Evolutionary conservation across 1,140 invertebrate species (phyloP), one percentile per base, ranked within the genome.

Genomic region (Bombus terrestris): DNA sequence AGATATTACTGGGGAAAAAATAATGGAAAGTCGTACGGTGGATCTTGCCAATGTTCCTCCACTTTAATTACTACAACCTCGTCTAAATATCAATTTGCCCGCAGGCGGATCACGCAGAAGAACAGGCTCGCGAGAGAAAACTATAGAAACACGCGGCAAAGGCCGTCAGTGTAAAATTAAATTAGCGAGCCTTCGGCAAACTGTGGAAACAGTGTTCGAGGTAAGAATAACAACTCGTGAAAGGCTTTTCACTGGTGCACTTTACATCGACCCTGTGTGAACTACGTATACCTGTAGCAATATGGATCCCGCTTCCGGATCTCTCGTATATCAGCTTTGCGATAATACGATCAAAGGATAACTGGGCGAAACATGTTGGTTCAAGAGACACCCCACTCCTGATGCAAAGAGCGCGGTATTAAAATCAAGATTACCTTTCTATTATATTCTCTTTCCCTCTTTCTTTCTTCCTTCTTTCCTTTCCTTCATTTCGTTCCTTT

Each of bases 161-260:
- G 69, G 57, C 62, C 68, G 73, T 81, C 62, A 81, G 81, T 77
- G 72, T 66, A 68, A 91, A 86, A 88, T 92, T 86, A 91, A 92
- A 92, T 92, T 92, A 92, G 85, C 72, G 47, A 83, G 81, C 88
- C 91, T 87, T 86, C 85, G 79, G 78, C 81, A 74, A 88, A 87
- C 89, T 85, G 84, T 81, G 86, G 83, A 83, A 88, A 88, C 86
- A 85, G 69, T 82, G 73, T 74, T 82, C 73, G 68, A 75, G 86
- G 75, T 90, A 86, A 90, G 85, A 90, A 90, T 90, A 90, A 90
- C 89, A 90, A 82, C 37, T 71, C 69, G 66, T 86, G 68, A 53
- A 88, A 75, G 69, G 75, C 64, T 68, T 86, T 78, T 53, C 77
- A 69, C 64, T 28, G 68, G 64, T 84, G 85, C 85, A 59, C 88